Evolutionary conservation across 2,113 vertebrate species (phyloP).

Genomic region (Rana temporaria): DNA sequence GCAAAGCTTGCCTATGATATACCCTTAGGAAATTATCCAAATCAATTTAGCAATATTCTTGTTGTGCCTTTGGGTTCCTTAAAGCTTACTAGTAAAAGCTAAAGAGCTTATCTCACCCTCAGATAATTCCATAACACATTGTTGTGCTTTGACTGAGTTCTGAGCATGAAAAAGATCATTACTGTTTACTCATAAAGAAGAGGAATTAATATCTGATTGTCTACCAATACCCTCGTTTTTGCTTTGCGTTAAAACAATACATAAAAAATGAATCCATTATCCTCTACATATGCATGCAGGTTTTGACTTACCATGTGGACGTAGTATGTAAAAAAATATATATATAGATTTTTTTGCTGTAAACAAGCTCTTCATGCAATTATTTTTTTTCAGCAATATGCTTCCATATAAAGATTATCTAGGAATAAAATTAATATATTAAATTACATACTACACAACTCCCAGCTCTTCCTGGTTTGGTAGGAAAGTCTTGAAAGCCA

Average conservation of each 20-base stretch:
- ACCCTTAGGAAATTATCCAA: conserved; percentile 40
- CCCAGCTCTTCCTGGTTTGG: too few relatives aligned
- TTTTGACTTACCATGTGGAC: not conserved
- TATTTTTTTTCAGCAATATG: not conserved
- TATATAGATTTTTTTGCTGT: too few relatives aligned
- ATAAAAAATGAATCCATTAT: not conserved
- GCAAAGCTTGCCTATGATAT: conserved; percentile 18
- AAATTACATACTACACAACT: too few relatives aligned
- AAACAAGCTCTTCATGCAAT: not conserved
- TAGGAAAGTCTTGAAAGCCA: too few relatives aligned
- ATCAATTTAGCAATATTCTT: conserved; percentile 39
- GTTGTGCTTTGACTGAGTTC: conserved; percentile 3
- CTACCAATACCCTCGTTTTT: not conserved
- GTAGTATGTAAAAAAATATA: too few relatives aligned
- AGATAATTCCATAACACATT: conserved; percentile 32
- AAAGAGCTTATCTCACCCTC: conserved; percentile 41
- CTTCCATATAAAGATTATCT: not conserved
- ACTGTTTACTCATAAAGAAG: not conserved
- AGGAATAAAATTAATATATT: too few relatives aligned
- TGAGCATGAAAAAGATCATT: not conserved
- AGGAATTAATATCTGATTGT: conserved; percentile 3
- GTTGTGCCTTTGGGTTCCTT: conserved; percentile 37
- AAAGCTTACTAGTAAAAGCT: conserved; percentile 23
- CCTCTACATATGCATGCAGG: not conserved
- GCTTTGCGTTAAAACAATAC: not conserved